Evolutionary conservation across 2,888 invertebrate species (phyloP).

Genomic region (Neoscelio sp.): DNA sequence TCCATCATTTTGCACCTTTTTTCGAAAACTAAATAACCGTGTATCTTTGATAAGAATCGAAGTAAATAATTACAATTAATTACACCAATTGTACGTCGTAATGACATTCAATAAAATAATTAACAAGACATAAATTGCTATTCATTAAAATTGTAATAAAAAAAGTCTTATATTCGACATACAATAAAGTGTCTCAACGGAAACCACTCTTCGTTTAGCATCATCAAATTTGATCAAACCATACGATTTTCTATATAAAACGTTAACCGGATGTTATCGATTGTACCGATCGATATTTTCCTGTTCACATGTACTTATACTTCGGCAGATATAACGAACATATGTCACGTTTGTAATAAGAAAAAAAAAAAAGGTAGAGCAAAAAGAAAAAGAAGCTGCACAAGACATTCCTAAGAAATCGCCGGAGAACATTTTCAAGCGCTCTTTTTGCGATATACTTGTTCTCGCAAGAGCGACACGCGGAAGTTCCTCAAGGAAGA

Average conservation of each 20-base stretch:
- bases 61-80: no score
- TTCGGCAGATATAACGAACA: slow-evolving; percentile 38
- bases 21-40: no score
- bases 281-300: slow-evolving; percentile 15
- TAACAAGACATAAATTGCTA: no score
- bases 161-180: no score
- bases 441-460: slow-evolving; percentile 56
- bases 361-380: slow-evolving; percentile 1
- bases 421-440: slow-evolving; percentile 51
- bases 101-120: no score
- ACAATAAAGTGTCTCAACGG: no score
- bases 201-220: no score
- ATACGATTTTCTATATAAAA: background rate
- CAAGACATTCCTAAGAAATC: slow-evolving; percentile 53
- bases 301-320: slow-evolving; percentile 12
- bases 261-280: slow-evolving; percentile 22
- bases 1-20: no score
- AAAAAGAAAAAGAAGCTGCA: slow-evolving; percentile 22
- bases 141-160: no score
- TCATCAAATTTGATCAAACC: background rate
- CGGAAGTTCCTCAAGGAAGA: slow-evolving; percentile 51
- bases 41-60: no score
- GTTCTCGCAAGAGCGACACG: slow-evolving; percentile 56
- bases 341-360: slow-evolving; percentile 30
- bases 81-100: no score